Conservation (phyloP, 2,888 invertebrate species). For the Peribatodes rhomboidaria region DNA sequence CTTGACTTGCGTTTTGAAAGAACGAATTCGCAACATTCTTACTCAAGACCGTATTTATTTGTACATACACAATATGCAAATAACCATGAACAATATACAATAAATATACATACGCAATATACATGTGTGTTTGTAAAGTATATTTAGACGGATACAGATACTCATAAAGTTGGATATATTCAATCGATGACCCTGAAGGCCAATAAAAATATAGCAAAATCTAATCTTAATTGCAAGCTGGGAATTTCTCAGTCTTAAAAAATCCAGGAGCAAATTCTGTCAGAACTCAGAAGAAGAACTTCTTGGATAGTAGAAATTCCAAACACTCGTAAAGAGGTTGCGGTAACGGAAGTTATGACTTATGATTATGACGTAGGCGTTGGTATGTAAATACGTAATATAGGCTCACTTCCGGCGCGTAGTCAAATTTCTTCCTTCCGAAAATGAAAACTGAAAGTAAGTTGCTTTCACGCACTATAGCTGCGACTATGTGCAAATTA, state of each 20-base stretch:
- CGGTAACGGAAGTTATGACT: not conserved
- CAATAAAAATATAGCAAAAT: no score
- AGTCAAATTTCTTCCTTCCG: slow-evolving; percentile 11
- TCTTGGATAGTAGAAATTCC: not conserved
- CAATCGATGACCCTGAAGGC: not conserved
- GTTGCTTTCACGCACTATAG: slow-evolving; percentile 23
- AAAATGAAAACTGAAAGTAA: slow-evolving; percentile 22
- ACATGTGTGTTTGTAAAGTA: not conserved
- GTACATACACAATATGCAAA: slow-evolving; percentile 1
- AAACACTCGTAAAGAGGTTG: no score
- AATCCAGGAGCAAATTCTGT: no score
- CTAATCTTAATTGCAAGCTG: not conserved
- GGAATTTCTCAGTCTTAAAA: no score
- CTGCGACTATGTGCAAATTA: slow-evolving; percentile 35
- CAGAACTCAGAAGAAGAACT: not conserved
- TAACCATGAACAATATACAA: not conserved
- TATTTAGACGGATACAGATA: not conserved
- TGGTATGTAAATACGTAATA: not conserved
- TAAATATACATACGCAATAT: no score
- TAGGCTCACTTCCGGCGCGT: not conserved
- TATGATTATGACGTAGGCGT: not conserved
- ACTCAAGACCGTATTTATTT: slow-evolving; percentile 19
- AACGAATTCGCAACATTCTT: slow-evolving; percentile 35
- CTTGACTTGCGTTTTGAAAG: slow-evolving; percentile 32
- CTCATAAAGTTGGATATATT: not conserved